Conservation (phyloP, 2,888 invertebrate species). For the Cenopis cana region DNA sequence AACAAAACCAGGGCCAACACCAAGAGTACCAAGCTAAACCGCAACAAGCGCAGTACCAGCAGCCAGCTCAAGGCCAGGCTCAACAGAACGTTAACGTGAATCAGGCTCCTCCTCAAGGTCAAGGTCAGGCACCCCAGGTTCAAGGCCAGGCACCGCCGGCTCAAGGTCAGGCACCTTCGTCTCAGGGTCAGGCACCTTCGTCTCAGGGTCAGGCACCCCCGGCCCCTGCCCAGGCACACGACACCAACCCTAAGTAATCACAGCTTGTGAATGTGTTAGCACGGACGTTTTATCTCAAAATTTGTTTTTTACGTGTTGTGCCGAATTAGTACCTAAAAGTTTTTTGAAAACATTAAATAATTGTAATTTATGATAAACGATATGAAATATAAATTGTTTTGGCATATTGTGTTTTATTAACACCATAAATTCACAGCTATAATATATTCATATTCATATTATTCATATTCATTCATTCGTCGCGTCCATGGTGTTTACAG, state of each 20-base stretch:
- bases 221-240: not conserved
- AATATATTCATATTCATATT: too few relatives aligned
- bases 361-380: slow-evolving; percentile 20
- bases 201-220: not conserved
- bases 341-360: slow-evolving; percentile 8
- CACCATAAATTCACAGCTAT: too few relatives aligned
- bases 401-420: slow-evolving; percentile 3
- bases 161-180: not conserved
- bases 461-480: too few relatives aligned
- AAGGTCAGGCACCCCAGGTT: slow-evolving; percentile 22
- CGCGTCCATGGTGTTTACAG: too few relatives aligned
- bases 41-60: slow-evolving; percentile 43
- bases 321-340: slow-evolving; percentile 11
- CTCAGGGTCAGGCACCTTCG: not conserved
- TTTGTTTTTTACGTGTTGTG: slow-evolving; percentile 11
- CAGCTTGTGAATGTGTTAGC: slow-evolving; percentile 8
- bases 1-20: slow-evolving; percentile 48
- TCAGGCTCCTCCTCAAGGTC: slow-evolving; percentile 34
- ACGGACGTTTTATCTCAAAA: slow-evolving; percentile 9
- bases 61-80: slow-evolving; percentile 23
- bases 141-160: slow-evolving; percentile 6
- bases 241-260: not conserved
- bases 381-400: slow-evolving; percentile 27
- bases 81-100: slow-evolving; percentile 39
- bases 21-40: slow-evolving; percentile 45